phyloP scores from a whole-genome alignment of 35 echinoderm and acorn worm genomes.

The Stichopus chloronotus region DNA sequence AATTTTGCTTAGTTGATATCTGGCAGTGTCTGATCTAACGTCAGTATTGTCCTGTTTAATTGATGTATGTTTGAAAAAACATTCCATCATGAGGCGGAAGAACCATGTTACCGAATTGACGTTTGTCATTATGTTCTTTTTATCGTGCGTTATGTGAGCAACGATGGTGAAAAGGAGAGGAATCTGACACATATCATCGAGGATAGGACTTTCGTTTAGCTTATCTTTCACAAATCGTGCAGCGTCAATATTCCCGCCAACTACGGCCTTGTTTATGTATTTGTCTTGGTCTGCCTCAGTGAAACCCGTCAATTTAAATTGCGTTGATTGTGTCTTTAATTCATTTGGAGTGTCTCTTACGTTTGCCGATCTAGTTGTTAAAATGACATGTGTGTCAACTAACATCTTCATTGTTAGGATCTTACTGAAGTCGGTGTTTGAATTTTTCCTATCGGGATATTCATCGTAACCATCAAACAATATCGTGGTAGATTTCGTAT shows the following conservation, averaged over 20 bases:
- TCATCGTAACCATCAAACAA: conserved; percentile 27
- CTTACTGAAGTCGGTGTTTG: neutral
- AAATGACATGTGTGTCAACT: neutral
- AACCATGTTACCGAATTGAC: conserved; percentile 1
- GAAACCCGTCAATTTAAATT: neutral
- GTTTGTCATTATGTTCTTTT: neutral
- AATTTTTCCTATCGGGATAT: neutral
- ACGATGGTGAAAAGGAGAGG: neutral
- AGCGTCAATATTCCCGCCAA: neutral
- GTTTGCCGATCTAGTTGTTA: neutral
- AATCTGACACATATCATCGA: neutral
- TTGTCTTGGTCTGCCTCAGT: neutral
- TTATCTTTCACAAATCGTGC: neutral
- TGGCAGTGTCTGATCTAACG: neutral
- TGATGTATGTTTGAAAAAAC: conserved; percentile 13
- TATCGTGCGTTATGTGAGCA: conserved; percentile 3
- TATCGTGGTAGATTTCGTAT: neutral
- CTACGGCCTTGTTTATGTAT: conserved; percentile 1
- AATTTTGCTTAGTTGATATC: neutral
- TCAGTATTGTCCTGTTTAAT: neutral
- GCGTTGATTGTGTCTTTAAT: neutral
- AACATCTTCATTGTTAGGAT: conserved; percentile 2
- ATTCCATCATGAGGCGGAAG: neutral
- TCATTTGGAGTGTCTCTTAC: neutral
- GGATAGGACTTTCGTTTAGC: neutral